Evolutionary conservation across 2,888 invertebrate species (phyloP).

Genomic region (Syrista parreyssii): DNA sequence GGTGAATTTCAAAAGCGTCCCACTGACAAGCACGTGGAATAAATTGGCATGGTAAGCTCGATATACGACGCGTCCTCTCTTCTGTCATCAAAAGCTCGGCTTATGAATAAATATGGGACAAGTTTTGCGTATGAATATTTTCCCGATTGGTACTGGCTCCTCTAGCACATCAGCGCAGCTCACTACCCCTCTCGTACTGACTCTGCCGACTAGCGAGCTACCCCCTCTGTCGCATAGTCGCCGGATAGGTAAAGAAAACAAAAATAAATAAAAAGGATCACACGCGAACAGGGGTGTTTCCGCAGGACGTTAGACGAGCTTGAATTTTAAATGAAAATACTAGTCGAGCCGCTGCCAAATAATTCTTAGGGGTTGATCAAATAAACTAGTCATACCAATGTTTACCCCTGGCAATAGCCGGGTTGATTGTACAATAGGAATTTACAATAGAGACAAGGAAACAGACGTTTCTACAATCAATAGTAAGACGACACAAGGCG

Average conservation of each 20-base stretch:
- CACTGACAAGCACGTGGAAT: conserved; percentile 37
- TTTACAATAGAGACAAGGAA: too few species aligned
- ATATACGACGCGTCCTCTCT: conserved; percentile 29
- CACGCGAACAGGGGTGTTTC: neutral
- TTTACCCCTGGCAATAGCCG: too few species aligned
- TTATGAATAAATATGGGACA: conserved; percentile 54
- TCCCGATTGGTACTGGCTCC: neutral
- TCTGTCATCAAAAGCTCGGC: conserved; percentile 50
- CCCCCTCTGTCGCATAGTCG: neutral
- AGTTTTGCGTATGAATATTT: conserved; percentile 53
- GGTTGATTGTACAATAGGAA: too few species aligned
- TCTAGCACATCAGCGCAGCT: neutral
- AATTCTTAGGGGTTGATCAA: too few species aligned
- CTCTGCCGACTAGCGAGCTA: neutral
- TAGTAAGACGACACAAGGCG: too few species aligned
- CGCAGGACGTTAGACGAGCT: neutral
- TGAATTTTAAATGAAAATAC: neutral
- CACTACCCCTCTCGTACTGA: neutral
- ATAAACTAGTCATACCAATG: too few species aligned
- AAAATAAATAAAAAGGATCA: neutral
- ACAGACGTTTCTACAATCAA: too few species aligned
- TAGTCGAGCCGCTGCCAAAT: neutral
- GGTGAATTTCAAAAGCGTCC: conserved; percentile 3
- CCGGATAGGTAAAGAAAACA: neutral
- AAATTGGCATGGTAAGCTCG: conserved; percentile 41